Evolutionary conservation across 2,113 vertebrate genomes (phyloP).

Genomic region (Eubucco bourcierii): DNA sequence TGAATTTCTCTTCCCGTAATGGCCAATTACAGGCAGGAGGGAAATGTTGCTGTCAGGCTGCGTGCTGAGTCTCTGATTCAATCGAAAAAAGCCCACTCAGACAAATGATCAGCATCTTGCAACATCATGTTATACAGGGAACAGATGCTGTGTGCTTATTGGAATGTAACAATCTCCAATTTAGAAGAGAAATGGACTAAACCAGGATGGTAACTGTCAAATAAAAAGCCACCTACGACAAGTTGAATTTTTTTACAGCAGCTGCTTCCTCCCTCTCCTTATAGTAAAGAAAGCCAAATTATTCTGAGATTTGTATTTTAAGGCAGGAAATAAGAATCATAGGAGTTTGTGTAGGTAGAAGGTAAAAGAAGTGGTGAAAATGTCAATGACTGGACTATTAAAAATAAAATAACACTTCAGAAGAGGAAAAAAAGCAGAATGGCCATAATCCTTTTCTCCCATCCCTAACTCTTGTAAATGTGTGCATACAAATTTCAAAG

Average conservation of each 20-base stretch:
- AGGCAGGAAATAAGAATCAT: neutral
- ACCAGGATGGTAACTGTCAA: neutral
- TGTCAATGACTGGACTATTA: neutral
- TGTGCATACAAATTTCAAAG: neutral
- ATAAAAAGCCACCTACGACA: neutral
- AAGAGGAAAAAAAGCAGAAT: neutral
- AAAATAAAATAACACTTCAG: neutral
- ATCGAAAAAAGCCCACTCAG: neutral
- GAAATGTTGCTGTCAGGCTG: neutral
- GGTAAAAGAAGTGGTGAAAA: neutral
- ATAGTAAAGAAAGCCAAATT: neutral
- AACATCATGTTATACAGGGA: neutral
- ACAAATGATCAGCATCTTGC: constrained; percentile 1
- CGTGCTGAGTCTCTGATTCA: neutral
- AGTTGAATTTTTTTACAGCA: neutral
- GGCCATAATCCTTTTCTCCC: neutral
- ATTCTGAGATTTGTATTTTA: constrained; percentile 2
- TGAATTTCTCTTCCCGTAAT: neutral
- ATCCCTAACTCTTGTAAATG: neutral
- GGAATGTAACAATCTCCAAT: neutral
- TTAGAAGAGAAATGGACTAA: constrained; percentile 7
- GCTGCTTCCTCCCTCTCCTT: neutral
- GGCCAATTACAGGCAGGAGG: neutral
- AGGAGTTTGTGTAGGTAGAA: neutral
- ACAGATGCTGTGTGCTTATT: constrained; percentile 22